Evolutionary conservation across 2,888 invertebrate species (phyloP), one percentile per base, ranked within the genome.

Genomic region (Apamea crenata): DNA sequence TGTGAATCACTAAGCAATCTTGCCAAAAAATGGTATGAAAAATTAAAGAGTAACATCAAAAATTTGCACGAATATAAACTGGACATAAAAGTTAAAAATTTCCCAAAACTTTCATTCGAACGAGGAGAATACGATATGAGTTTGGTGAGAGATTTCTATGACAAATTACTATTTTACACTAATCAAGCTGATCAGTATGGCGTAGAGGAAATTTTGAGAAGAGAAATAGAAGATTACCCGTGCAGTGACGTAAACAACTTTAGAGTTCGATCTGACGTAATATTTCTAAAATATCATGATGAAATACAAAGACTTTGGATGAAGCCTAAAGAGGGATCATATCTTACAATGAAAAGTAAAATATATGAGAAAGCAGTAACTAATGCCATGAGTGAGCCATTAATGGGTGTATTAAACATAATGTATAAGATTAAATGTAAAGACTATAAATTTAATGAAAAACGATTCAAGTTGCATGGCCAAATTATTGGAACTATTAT

Each of bases 281-380:
- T 88, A 36, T 88, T 74, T 25, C 63, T 82, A n/a, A 77, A 80
- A 63, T 87, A 83, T 59, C 87, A 87, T 29, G 50, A 86, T 36
- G 77, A 78, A 69, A 84, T 87, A 44, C 86, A 84, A 56, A 84
- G 74, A 36, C 71, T 82, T 66, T 88, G 87, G 87, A 80, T 87
- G 84, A 6, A n/a, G 0, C 71, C 86, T 14, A 79, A 76, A 67
- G 21, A n/a, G 6, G 83, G 59, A n/a, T n/a, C 56, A 10, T 87
- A 86, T 47, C 70, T 88, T 1, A 82, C 81, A 25, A 72, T 81
- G 59, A 66, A 74, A 72, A 75, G 68, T 8, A 68, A 71, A 69
- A 82, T 74, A 44, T 72, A 71, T 65, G 65, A 77, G 7, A 68
- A 77, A 40, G 81, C 80, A 29, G 81, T 81, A 6, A 36, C 59